A percentile compares a stretch with the other conserved stretches of the same genome.
Conservation (phyloP, 2,888 invertebrate genomes). For the Tenthredo amoena region DNA sequence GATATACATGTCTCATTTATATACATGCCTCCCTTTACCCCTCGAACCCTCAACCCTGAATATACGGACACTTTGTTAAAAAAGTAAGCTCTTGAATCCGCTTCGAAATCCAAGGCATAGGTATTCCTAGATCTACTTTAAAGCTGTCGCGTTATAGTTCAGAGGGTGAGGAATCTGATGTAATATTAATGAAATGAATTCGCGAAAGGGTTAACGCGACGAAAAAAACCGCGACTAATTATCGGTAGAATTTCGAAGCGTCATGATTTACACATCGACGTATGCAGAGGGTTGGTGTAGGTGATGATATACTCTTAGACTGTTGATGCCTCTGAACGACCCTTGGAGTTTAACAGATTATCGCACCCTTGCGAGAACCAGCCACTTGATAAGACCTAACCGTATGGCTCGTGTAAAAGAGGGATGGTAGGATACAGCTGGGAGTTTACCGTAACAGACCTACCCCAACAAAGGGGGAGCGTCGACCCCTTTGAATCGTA, state of each 20-base stretch:
- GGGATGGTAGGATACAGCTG: background rate
- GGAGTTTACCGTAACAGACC: conserved; percentile 56
- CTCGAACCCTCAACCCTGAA: background rate
- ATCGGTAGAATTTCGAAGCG: no score
- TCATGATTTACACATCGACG: no score
- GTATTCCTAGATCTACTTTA: background rate
- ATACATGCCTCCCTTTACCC: conserved; percentile 65
- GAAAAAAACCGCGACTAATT: no score
- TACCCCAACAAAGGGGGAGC: conserved; percentile 64
- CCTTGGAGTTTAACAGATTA: conserved; percentile 30
- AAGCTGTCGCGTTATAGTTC: background rate
- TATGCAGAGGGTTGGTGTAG: background rate
- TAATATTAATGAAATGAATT: no score
- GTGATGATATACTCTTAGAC: background rate
- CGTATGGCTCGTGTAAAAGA: background rate
- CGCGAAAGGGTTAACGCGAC: no score
- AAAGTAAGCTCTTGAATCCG: conserved; percentile 13
- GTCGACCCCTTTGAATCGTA: conserved; percentile 67
- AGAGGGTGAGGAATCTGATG: no score
- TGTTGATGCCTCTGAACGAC: background rate
- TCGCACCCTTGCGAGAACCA: conserved; percentile 25
- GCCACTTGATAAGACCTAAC: conserved; percentile 37
- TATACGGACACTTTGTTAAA: background rate
- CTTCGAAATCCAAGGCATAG: background rate
- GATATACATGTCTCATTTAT: conserved; percentile 75